Conservation (phyloP, 64 coral and sea anemone species). For the Actinia tenebrosa region DNA sequence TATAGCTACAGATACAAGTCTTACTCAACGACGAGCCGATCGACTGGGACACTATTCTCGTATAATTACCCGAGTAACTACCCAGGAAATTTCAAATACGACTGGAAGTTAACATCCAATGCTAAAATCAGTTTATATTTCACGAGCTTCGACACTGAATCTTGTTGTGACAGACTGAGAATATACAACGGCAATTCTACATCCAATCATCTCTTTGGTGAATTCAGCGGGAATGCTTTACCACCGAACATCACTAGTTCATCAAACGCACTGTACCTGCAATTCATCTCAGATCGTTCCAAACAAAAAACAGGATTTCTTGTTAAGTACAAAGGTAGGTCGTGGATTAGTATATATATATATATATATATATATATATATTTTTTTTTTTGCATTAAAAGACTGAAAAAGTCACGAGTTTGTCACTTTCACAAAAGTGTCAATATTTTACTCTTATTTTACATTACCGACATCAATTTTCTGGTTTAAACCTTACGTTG, state of each 20-base stretch:
- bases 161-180: not conserved
- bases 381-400: too few relatives aligned
- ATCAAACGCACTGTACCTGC: too few relatives aligned
- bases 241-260: slow-evolving; percentile 18
- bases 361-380: too few relatives aligned
- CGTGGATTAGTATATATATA: too few relatives aligned
- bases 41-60: not conserved
- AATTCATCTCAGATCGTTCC: too few relatives aligned
- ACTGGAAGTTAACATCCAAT: slow-evolving; percentile 21
- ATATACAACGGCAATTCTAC: slow-evolving; percentile 28
- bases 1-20: not conserved
- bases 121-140: not conserved
- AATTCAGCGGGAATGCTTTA: not conserved
- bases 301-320: too few relatives aligned
- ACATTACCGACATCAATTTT: too few relatives aligned
- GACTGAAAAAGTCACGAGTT: too few relatives aligned
- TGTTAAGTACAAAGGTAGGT: too few relatives aligned
- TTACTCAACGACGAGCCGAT: not conserved
- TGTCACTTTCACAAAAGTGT: too few relatives aligned
- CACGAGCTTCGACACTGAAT: not conserved
- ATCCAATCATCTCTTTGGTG: not conserved
- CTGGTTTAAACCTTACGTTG: too few relatives aligned
- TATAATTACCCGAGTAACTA: not conserved
- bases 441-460: too few relatives aligned
- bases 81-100: not conserved